These are phyloP conservation scores for Caranx melampygus DNA, from an alignment of 2,113 vertebrate genomes.

Conservation along the genomic window DNA sequence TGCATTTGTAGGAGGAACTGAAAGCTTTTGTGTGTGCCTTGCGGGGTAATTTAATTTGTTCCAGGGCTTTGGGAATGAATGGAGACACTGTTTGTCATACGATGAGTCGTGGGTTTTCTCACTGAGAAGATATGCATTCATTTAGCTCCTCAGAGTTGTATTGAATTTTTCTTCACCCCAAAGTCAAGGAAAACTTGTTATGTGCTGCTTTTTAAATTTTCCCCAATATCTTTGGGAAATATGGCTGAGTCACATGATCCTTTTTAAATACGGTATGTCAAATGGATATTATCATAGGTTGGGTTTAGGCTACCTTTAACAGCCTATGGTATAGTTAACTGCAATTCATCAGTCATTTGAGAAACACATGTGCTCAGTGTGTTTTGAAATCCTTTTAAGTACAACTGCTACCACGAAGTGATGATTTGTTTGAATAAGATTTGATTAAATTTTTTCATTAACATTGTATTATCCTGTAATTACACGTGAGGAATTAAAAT, in stretches of 20 bases:
- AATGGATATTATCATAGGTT: background rate
- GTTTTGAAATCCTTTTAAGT: too few relatives aligned
- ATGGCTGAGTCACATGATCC: background rate
- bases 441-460: background rate
- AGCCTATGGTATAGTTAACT: background rate
- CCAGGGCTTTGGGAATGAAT: constrained; percentile 71
- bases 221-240: background rate
- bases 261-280: background rate
- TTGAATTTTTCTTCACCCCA: constrained; percentile 27
- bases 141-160: constrained; percentile 31
- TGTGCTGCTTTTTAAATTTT: constrained; percentile 13
- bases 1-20: constrained; percentile 50
- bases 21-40: constrained; percentile 62
- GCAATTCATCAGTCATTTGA: background rate
- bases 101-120: constrained; percentile 40
- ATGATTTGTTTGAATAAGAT: background rate
- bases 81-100: constrained; percentile 59
- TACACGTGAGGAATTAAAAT: background rate
- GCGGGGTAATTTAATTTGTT: constrained; percentile 70
- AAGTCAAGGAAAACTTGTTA: constrained; percentile 36
- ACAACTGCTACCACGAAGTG: background rate
- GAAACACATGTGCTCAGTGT: background rate
- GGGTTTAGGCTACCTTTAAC: background rate
- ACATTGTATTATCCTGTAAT: background rate
- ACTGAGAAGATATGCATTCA: constrained; percentile 71